Base-by-base conservation (phyloP, 2,797 vertebrate species). In the Huso huso region DNA sequence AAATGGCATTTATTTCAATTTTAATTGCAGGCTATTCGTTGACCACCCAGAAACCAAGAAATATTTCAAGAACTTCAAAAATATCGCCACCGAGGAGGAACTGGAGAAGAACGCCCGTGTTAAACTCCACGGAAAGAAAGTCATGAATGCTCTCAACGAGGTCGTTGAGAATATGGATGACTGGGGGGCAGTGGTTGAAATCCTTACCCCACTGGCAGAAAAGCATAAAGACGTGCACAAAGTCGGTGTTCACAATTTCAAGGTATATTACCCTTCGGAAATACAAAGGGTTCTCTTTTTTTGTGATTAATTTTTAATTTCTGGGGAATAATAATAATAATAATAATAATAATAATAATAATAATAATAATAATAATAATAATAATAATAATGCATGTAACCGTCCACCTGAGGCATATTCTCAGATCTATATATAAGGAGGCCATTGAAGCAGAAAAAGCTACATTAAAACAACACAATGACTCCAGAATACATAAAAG, bases 11-110 rank as follows among this genome's bases (percentile, higher is more conserved):
- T 37, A 37, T 37, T 37, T 37, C 3, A 37, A 37, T 37, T 37
- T 4, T 37, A 37, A 37, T 37, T 37, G 37, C 69, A 77, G 76
- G 11, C 63, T 75, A 52, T 77, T 75, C 48, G 48, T 13, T 7
- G 69, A 72, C 9, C 10, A 66, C 49, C 76, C 76, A 0, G 66
- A 66, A 7, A 72, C 72, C 6, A 75, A 73, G 59, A 49, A 62
- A 3, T 77, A 74, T 11, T 77, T 77, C 69, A 57, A 64, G 12
- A 55, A 23, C 48, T 68, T 68, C 49, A 73, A 74, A 59, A 69
- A 23, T 1, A 55, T 77, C 8, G 65, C 68, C 0, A 73, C 67
- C 0, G 48, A 63, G 23, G 73, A 72, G 1, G 65, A 68, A 51
- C 65, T 75, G 67, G 49, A 63, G 53, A 51, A 7, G 0, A 60